Evolutionary conservation across 2,888 invertebrate genomes (phyloP), one percentile per base, ranked within the genome.

Genomic region (Zygothrica quintamaculata): DNA sequence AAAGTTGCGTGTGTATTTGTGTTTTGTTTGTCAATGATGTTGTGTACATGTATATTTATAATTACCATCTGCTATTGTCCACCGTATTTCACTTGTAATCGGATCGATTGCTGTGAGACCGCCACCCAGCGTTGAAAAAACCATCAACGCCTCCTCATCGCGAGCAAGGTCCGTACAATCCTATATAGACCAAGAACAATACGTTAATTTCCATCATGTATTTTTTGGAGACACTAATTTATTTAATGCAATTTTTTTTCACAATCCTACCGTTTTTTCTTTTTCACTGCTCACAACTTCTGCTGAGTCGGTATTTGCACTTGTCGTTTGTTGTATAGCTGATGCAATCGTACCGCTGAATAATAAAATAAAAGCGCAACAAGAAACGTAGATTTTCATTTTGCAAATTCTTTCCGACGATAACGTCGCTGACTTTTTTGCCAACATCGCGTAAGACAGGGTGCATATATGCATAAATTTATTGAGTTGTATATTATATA

Each of bases 111-210:
- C 98, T 74, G 96, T 94, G 88, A 99, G 94, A 69, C 95, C 95
- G 74, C 99, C 99, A 89, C 98, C 97, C 78, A 99, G 93, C 42
- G 99, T 99, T 39, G 98, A 97, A 88, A 98, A 95, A 67, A 99
- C 93, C 77, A 99, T 91, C 37, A 96, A 92, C 72, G 95, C 93
- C 87, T 95, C 95, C 89, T 95, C 94, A 79, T 94, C 94, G 65
- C 94, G 92, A 39, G 94, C 94, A 79, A 95, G 88, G 84, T 94
- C 95, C 3, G 94, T 94, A 84, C 91, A 93, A 75, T 92, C 92
- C 84, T 84, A 56, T 42, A 15, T 22, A 42, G 12, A 60, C 42
- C 39, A 42, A 59, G 50, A 71, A 42, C 48, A 66, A 61, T 56
- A 59, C 25, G 26, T 53, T 65, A 55, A 72, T 51, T 51, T 16